phyloP scores from a whole-genome alignment of 2,888 invertebrate species.

The Amblyjoppa fuscipennis region DNA sequence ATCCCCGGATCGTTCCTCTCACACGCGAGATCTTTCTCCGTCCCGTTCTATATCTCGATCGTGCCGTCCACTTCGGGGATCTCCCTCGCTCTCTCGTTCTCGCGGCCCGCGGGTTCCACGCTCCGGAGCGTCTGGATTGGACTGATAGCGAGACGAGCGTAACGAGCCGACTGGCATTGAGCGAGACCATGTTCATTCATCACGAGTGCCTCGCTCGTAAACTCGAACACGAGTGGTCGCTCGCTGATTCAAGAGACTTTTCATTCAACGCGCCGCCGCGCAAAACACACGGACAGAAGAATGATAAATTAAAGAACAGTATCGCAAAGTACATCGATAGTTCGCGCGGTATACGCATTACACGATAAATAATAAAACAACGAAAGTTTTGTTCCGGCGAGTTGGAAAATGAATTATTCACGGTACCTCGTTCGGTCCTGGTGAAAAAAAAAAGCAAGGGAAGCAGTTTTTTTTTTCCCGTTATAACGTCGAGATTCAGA shows the following conservation, averaged over 20 bases:
- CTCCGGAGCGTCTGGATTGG: slow-evolving; percentile 68
- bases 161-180: slow-evolving; percentile 70
- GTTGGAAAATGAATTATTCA: slow-evolving; percentile 15
- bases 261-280: slow-evolving; percentile 57
- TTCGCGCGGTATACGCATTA: slow-evolving; percentile 3
- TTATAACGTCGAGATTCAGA: not conserved
- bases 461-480: not conserved
- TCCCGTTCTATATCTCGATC: slow-evolving; percentile 48
- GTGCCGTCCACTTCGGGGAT: slow-evolving; percentile 44
- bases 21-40: slow-evolving; percentile 47
- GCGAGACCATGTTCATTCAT: slow-evolving; percentile 67
- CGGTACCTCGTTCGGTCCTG: not conserved
- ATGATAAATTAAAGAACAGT: slow-evolving; percentile 55
- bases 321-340: not conserved
- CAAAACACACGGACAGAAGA: slow-evolving; percentile 20
- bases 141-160: slow-evolving; percentile 72
- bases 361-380: slow-evolving; percentile 12
- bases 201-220: slow-evolving; percentile 66
- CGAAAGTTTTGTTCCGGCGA: slow-evolving; percentile 6
- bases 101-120: slow-evolving; percentile 57
- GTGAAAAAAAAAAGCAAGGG: not conserved
- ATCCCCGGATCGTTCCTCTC: slow-evolving; percentile 49
- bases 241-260: slow-evolving; percentile 61
- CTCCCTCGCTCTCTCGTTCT: slow-evolving; percentile 39
- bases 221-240: slow-evolving; percentile 62